Evolutionary conservation across 1,140 invertebrate genomes (phyloP), one percentile per base, ranked within the genome.

Genomic region (Drosophila eugracilis): DNA sequence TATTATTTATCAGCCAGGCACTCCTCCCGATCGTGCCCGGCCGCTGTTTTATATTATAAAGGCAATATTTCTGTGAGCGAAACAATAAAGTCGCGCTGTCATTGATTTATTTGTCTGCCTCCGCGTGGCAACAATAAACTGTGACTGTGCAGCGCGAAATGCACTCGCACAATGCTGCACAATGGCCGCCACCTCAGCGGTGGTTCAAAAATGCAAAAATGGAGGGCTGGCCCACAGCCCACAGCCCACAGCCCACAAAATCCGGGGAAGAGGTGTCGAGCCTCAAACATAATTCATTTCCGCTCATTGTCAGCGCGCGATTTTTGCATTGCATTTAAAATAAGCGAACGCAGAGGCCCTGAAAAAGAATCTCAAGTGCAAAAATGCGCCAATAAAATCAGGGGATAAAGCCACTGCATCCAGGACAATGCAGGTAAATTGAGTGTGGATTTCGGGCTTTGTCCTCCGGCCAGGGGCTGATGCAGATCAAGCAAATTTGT

Each of bases 31-130:
- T 86, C 80, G 77, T 6, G 52, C 39, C 42, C 30, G 71, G 44
- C 55, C 34, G 71, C 73, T 71, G 73, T 88, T 88, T 86, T 88
- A 86, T 86, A 86, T 67, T 67, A 88, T 86, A 86, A 86, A 86
- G 69, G 81, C 81, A 86, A 86, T 86, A 88, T 88, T 88, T 88
- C 85, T 88, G 83, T 83, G 83, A 88, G 70, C 83, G 76, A 88
- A 88, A 88, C 83, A 88, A 88, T 88, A 88, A 88, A 88, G 83
- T 88, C 83, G 83, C 83, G 83, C 83, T 88, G 83, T 88, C 83
- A 88, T 88, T 88, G 83, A 88, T 88, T 88, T 88, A 88, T 88
- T 88, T 88, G 83, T 88, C 83, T 88, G 83, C 83, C 62, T 52
- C 63, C 74, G 78, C 83, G 83, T 77, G 70, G 80, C 75, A 88